Evolutionary conservation across 2,888 invertebrate genomes (phyloP).

Genomic region (Sialis lutaria): DNA sequence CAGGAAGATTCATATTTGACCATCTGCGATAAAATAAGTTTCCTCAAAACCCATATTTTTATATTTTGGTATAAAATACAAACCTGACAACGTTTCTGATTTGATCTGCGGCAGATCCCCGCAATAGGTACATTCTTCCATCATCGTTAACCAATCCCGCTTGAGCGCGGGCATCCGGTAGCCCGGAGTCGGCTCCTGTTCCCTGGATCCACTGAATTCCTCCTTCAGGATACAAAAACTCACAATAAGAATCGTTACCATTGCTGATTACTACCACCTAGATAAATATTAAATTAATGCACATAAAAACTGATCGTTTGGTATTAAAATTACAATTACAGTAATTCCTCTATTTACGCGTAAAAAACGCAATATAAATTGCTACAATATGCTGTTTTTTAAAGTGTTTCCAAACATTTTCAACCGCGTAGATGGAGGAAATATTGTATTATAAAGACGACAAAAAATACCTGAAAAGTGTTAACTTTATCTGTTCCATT

Average conservation of each 20-base stretch:
- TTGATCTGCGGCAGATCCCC: slow-evolving; percentile 85
- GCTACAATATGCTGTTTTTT: too few species aligned
- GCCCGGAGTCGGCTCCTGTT: slow-evolving; percentile 50
- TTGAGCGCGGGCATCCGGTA: slow-evolving; percentile 84
- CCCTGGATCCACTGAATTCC: slow-evolving; percentile 89
- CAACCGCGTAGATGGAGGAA: too few species aligned
- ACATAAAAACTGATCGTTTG: too few species aligned
- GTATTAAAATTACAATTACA: too few species aligned
- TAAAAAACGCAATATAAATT: too few species aligned
- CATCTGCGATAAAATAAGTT: slow-evolving; percentile 36
- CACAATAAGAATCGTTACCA: slow-evolving; percentile 65
- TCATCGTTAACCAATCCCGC: slow-evolving; percentile 81
- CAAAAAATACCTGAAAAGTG: slow-evolving; percentile 67
- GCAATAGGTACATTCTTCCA: slow-evolving; percentile 53
- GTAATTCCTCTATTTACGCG: too few species aligned
- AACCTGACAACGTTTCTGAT: slow-evolving; percentile 64
- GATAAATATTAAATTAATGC: too few species aligned
- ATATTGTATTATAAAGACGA: too few species aligned
- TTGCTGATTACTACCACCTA: slow-evolving; percentile 36
- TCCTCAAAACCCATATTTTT: background rate
- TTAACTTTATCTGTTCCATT: slow-evolving; percentile 54
- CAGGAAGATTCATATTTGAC: slow-evolving; percentile 72
- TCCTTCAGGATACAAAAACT: slow-evolving; percentile 71
- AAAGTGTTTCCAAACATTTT: too few species aligned
- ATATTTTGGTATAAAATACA: slow-evolving; percentile 11